Conservation (phyloP, 2,113 vertebrate species). For the Electrona antarctica region DNA sequence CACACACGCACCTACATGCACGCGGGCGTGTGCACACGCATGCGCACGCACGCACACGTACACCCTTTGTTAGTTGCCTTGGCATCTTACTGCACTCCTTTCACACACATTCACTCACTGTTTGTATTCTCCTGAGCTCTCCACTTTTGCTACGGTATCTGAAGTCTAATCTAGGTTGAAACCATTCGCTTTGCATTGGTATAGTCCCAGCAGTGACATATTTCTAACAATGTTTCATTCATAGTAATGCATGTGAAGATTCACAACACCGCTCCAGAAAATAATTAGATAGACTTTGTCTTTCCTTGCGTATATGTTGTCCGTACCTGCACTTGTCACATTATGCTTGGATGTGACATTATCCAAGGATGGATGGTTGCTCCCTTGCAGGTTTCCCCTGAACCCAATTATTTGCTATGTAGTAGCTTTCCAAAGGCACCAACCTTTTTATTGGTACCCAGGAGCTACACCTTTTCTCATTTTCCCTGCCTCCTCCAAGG, state of each 20-base stretch:
- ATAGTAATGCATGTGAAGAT: neutral
- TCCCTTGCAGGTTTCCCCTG: conserved; percentile 17
- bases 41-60: neutral
- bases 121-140: neutral
- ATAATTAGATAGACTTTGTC: conserved; percentile 20
- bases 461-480: conserved; percentile 12
- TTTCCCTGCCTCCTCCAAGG: neutral
- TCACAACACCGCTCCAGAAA: conserved; percentile 12
- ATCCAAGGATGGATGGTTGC: neutral
- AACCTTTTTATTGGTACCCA: neutral
- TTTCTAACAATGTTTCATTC: neutral
- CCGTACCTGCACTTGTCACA: no score
- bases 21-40: neutral
- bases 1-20: neutral
- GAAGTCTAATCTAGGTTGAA: neutral
- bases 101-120: neutral
- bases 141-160: neutral
- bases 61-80: neutral
- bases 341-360: conserved; percentile 7
- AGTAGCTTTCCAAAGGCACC: conserved; percentile 24
- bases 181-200: neutral
- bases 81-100: neutral
- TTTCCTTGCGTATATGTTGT: neutral
- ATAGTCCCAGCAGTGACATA: neutral
- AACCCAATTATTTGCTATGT: conserved; percentile 25